phyloP scores from a whole-genome alignment of 2,888 invertebrate species.

The Pseudolycoriella hygida region DNA sequence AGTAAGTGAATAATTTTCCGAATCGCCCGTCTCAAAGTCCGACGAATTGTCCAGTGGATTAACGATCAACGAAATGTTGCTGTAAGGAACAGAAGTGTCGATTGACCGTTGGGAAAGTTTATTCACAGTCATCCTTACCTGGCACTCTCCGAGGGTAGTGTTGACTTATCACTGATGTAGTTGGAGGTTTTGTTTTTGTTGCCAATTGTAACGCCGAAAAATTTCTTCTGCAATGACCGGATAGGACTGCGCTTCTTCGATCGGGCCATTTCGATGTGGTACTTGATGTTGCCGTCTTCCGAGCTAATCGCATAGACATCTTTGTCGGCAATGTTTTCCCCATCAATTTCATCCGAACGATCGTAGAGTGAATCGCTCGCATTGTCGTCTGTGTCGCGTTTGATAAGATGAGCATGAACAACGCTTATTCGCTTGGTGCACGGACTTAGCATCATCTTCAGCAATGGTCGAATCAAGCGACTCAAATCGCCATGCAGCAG shows the following conservation, averaged over 20 bases:
- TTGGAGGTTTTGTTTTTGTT: constrained; percentile 28
- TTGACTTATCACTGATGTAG: constrained; percentile 22
- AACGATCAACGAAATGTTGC: constrained; percentile 43
- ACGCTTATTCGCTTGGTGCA: constrained; percentile 68
- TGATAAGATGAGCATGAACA: constrained; percentile 45
- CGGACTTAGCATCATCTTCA: constrained; percentile 56
- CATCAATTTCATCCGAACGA: constrained; percentile 20
- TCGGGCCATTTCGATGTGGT: constrained; percentile 21
- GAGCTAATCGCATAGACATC: constrained; percentile 70
- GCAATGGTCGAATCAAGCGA: constrained; percentile 57
- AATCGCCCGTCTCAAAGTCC: constrained; percentile 22
- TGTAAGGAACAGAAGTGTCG: too few relatives aligned
- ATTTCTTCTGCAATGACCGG: constrained; percentile 25
- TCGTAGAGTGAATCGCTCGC: constrained; percentile 19
- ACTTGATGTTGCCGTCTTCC: constrained; percentile 56
- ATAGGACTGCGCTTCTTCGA: constrained; percentile 28
- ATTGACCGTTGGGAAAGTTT: too few relatives aligned
- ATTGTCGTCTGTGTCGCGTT: constrained; percentile 23
- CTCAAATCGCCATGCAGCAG: constrained; percentile 60
- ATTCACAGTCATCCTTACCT: too few relatives aligned
- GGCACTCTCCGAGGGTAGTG: not conserved
- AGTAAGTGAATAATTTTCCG: constrained; percentile 14
- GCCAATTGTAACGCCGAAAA: constrained; percentile 27
- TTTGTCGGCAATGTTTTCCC: constrained; percentile 17
- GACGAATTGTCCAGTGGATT: constrained; percentile 37